A percentile compares a stretch with the other conserved stretches of the same genome.
Conservation (phyloP, 1,140 invertebrate genomes). For the Diabrotica virgifera region DNA sequence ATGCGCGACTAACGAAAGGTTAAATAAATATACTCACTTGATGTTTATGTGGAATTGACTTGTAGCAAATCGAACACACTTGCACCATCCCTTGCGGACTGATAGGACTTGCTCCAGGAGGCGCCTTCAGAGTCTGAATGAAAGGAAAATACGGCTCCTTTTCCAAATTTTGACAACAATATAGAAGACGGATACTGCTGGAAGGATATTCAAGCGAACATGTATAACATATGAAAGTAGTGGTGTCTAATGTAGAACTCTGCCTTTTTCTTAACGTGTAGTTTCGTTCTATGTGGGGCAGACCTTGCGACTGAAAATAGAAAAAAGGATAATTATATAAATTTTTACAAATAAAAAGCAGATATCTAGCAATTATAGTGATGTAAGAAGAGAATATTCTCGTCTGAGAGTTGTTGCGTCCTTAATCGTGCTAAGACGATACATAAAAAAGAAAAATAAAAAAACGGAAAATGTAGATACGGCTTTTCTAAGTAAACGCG, state of each 20-base stretch:
- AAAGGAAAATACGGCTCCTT: constrained; percentile 86
- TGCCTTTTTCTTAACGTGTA: constrained; percentile 76
- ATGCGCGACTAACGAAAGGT: too few relatives aligned
- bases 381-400: too few relatives aligned
- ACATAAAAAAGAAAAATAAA: too few relatives aligned
- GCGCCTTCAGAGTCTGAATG: constrained; percentile 73
- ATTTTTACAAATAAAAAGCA: too few relatives aligned
- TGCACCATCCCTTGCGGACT: constrained; percentile 78
- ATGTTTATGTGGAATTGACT: constrained; percentile 77
- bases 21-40: constrained; percentile 53
- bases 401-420: too few relatives aligned
- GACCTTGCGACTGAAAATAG: constrained; percentile 49
- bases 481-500: too few relatives aligned
- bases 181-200: constrained; percentile 73
- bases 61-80: constrained; percentile 82
- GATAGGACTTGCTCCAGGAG: constrained; percentile 79
- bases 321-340: too few relatives aligned
- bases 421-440: too few relatives aligned
- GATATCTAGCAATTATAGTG: too few relatives aligned
- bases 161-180: constrained; percentile 79
- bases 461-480: too few relatives aligned
- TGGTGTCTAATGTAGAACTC: constrained; percentile 60
- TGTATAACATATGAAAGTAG: constrained; percentile 84
- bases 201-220: constrained; percentile 77
- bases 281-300: constrained; percentile 71